Base-by-base conservation (phyloP, 2,888 invertebrate genomes). In the Plagiodera versicolora region DNA sequence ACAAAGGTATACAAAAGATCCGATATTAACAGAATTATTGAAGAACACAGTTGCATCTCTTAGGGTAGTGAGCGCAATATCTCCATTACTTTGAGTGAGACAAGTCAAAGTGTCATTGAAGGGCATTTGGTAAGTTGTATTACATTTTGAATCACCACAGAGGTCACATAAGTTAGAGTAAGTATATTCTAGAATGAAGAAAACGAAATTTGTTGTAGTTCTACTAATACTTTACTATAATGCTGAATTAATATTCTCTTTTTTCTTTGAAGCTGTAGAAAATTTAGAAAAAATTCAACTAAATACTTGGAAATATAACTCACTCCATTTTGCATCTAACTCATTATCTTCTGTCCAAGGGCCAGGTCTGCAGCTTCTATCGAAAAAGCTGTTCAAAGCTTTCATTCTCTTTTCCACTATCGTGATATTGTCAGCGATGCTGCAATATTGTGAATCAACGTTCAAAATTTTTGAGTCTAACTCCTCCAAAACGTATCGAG, bases 301-400 rank as follows among this genome's bases (percentile, higher is more conserved):
- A n/a, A n/a, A n/a, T n/a, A n/a, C n/a, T n/a, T n/a, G n/a, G n/a
- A n/a, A n/a, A n/a, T n/a, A n/a, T n/a, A n/a, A 80, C 86, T 84
- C 79, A 90, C 90, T 89, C 10, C 89, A 81, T 51, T 74, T 69
- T 10, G 76, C 74, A 70, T 89, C 86, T 0, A 85, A 77, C 0
- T 80, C 76, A 0, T 69, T 64, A 64, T 87, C 85, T 17, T 81
- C 72, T 2, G 85, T 84, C 90, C 90, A 90, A 0, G 79, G 74
- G 0, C 92, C 92, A 4, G 92, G 92, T 51, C 90, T 83, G 79
- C 92, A 93, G 62, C 87, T 87, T 0, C 82, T 80, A 0, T 84
- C 83, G 81, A 92, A 92, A 81, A 87, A 89, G 0, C 77, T 72
- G 51, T 81, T 82, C 0, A 91, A 81, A 1, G 85, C 83, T 45